Evolutionary conservation across 2,113 vertebrate species (phyloP), one percentile per base, ranked within the genome.

Genomic region (Perognathus longimembris): DNA sequence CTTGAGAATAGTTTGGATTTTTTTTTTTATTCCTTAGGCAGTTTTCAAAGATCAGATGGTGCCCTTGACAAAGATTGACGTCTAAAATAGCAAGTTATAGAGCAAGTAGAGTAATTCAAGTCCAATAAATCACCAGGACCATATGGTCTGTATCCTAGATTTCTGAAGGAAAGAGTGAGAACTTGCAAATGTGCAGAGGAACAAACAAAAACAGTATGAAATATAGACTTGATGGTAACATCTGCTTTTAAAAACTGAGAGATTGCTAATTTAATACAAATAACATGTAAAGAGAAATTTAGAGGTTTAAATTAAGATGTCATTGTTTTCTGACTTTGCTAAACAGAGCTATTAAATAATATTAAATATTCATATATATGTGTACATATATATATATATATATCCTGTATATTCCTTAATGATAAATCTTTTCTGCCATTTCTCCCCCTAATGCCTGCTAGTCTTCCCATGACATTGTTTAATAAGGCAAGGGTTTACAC

Each of bases 81-180:
- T 40, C 4, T 92, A 85, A 79, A 95, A 97, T 92, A 78, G 82
- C 86, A 93, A 95, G 45, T 88, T 97, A 94, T 11, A 93, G 83
- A 97, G 59, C n/a, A 96, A 93, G 50, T 71, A 67, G 85, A 69
- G 95, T 93, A 96, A 87, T 71, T 96, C 59, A 88, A 93, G 94
- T 73, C 36, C 91, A 95, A 92, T 97, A 97, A 97, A 98, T 98
- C 97, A 96, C 93, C 76, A 73, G 42, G 83, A 97, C 94, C 96
- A 98, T 97, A 98, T 98, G 98, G 96, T 97, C 94, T 92, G 96
- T 95, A 97, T 96, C 71, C 77, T 97, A 97, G 76, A 97, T 93
- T 97, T 97, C 91, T 96, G 91, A 97, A 97, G 69, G 81, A 97
- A 96, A 34, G 96, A 96, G 92, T 96, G 73, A 97, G 94, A 98